These are phyloP conservation scores for Epizoanthus ramosus DNA, from an alignment of 92 coral and sea anemone species.

Conservation along the genomic window DNA sequence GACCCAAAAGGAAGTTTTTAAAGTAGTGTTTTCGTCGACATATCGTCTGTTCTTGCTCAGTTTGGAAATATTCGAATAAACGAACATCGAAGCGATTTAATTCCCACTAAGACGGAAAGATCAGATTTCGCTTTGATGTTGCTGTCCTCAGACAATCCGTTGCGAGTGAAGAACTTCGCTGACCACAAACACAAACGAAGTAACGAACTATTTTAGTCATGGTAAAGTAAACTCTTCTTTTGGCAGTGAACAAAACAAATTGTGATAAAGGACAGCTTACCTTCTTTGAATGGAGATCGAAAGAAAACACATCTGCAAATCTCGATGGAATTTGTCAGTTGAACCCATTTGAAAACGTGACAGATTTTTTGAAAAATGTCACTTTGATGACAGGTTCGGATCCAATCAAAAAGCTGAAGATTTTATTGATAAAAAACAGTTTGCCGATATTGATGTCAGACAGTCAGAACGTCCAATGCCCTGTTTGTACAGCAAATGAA, in stretches of 20 bases:
- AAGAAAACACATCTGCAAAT: constrained; percentile 42
- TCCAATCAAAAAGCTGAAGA: constrained; percentile 34
- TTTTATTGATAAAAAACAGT: constrained; percentile 19
- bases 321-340: constrained; percentile 40
- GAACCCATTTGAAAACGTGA: constrained; percentile 41
- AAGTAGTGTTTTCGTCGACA: neutral
- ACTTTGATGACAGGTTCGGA: constrained; percentile 28
- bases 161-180: neutral
- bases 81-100: neutral
- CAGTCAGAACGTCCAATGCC: no score
- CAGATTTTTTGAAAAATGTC: constrained; percentile 33
- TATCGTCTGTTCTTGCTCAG: neutral
- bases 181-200: neutral
- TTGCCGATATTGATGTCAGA: neutral
- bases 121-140: constrained; percentile 40
- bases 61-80: neutral
- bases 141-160: constrained; percentile 17
- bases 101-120: constrained; percentile 1
- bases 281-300: constrained; percentile 32
- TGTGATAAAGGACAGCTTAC: constrained; percentile 16
- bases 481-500: no score
- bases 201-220: neutral
- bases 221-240: neutral
- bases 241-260: neutral
- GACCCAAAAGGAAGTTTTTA: neutral